Evolutionary conservation across 2,888 invertebrate species (phyloP).

Genomic region (Oscheius sp.): DNA sequence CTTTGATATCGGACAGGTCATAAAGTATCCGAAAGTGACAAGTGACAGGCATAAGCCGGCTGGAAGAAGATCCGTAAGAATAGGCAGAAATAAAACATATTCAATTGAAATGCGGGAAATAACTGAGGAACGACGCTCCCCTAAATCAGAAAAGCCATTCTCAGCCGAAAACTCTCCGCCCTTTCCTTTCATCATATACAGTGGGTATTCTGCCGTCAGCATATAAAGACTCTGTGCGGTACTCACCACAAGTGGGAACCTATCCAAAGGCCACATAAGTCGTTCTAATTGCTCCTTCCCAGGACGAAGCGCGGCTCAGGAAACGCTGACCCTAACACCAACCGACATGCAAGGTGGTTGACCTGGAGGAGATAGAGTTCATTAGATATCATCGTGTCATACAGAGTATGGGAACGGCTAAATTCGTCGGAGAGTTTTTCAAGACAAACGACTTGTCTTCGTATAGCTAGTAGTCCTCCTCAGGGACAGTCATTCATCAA

Average conservation of each 20-base stretch:
- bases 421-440: conserved; percentile 11
- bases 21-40: conserved; percentile 12
- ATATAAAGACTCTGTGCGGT: no score
- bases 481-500: conserved; percentile 24
- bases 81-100: no score
- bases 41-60: no score
- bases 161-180: no score
- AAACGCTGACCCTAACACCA: no score
- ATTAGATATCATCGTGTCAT: neutral
- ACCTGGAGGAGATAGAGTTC: neutral
- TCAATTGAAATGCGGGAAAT: no score
- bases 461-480: conserved; percentile 18
- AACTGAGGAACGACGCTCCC: no score
- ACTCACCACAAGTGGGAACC: neutral
- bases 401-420: conserved; percentile 9
- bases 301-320: neutral
- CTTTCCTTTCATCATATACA: no score
- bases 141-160: no score
- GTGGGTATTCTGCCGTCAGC: no score
- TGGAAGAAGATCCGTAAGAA: no score
- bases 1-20: conserved; percentile 4
- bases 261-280: neutral
- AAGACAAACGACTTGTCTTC: conserved; percentile 29
- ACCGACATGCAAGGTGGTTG: no score
- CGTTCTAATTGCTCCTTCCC: neutral